Percentiles rank a stretch among this genome's conserved stretches.
Evolutionary conservation across 1,140 invertebrate genomes (phyloP).

Genomic region (Latrodectus geometricus): DNA sequence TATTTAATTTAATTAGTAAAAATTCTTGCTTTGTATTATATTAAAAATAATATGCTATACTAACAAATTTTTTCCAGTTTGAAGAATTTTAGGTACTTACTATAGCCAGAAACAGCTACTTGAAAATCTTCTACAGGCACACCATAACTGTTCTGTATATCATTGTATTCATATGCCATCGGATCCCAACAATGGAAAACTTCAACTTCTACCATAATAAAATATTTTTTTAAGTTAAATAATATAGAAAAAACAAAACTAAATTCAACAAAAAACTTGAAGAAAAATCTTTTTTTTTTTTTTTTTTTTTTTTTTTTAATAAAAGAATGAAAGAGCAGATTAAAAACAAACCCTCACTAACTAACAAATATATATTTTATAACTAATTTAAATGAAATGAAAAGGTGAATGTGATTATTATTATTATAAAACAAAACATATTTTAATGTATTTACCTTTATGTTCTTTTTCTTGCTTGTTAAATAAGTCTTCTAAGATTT

Average conservation of each 20-base stretch:
- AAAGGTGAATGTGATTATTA: background rate
- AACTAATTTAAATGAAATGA: background rate
- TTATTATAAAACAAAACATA: background rate
- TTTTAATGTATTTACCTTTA: background rate
- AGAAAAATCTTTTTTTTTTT: background rate
- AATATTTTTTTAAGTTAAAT: background rate
- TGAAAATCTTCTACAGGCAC: slow-evolving; percentile 67
- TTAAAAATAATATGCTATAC: too few species aligned
- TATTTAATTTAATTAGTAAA: too few species aligned
- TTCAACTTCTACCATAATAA: slow-evolving; percentile 10
- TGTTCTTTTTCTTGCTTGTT: background rate
- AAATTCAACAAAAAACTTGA: background rate
- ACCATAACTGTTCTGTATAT: slow-evolving; percentile 67
- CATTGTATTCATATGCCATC: slow-evolving; percentile 66
- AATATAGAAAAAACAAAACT: background rate
- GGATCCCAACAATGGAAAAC: slow-evolving; percentile 65
- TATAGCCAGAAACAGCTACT: slow-evolving; percentile 67
- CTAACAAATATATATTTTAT: background rate
- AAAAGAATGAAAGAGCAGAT: too few species aligned
- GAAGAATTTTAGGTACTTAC: slow-evolving; percentile 64
- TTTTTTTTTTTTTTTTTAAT: too few species aligned
- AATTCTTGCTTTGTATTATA: too few species aligned
- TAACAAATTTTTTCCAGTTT: too few species aligned
- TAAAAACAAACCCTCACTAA: background rate
- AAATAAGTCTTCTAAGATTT: background rate